Evolutionary conservation across 2,113 vertebrate species (phyloP).

Genomic region (Cinclus cinclus): DNA sequence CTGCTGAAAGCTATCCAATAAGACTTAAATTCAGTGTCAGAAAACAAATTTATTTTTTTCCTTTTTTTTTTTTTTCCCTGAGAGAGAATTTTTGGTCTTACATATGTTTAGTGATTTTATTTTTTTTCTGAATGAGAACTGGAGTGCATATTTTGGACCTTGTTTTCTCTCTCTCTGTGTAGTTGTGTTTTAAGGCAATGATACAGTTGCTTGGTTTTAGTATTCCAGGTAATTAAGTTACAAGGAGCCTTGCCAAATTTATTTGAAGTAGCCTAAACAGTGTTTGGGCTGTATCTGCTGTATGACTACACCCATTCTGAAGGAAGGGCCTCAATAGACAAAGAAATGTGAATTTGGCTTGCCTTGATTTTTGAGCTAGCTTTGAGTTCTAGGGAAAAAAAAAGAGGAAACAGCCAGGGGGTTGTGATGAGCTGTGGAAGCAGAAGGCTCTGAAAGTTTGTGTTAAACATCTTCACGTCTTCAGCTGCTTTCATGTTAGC

Average conservation of each 20-base stretch:
- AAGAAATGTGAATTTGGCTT: not conserved
- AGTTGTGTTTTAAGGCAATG: not conserved
- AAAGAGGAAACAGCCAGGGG: not conserved
- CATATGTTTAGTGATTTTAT: not conserved
- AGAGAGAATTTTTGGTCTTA: not conserved
- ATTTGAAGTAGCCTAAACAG: not conserved
- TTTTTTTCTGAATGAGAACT: not conserved
- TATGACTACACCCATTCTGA: not conserved
- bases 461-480: not conserved
- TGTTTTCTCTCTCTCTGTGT: not conserved
- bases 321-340: not conserved
- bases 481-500: not conserved
- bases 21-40: not conserved
- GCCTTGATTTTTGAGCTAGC: not conserved
- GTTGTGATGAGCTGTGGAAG: not conserved
- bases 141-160: not conserved
- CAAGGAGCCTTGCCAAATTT: not conserved
- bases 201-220: not conserved
- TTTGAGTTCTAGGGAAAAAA: not conserved
- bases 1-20: not conserved
- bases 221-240: not conserved
- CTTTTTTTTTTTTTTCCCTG: not conserved
- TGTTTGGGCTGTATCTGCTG: not conserved
- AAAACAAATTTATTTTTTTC: not conserved
- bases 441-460: not conserved